phyloP scores from a whole-genome alignment of 1,140 invertebrate genomes.

The Zaprionus vittiger region DNA sequence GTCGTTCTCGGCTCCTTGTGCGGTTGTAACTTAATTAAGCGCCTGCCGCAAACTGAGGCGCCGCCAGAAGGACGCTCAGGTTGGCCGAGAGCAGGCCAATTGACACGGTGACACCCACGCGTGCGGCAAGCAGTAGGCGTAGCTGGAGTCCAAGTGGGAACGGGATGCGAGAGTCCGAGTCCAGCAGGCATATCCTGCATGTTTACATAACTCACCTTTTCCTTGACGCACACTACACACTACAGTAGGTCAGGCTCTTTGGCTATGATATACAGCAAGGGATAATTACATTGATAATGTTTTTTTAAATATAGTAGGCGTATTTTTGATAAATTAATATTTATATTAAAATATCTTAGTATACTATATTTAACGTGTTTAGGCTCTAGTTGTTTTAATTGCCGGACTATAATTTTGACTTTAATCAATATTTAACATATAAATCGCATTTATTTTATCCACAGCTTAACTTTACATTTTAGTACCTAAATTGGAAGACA shows the following conservation, averaged over 20 bases:
- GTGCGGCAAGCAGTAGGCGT: constrained; percentile 12
- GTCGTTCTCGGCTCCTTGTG: constrained; percentile 31
- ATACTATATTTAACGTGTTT: too few relatives aligned
- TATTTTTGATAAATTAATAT: neutral
- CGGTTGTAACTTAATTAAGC: constrained; percentile 77
- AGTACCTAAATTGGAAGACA: neutral
- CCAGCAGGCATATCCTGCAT: constrained; percentile 39
- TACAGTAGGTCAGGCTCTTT: neutral
- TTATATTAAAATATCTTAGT: neutral
- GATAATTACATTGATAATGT: neutral
- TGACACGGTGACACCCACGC: constrained; percentile 74
- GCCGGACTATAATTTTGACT: too few relatives aligned
- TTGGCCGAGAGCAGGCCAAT: constrained; percentile 62
- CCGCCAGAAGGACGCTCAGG: constrained; percentile 25
- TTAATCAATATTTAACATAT: too few relatives aligned
- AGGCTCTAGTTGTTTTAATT: too few relatives aligned
- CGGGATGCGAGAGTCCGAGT: constrained; percentile 4
- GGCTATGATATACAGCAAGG: neutral
- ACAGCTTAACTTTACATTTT: too few relatives aligned
- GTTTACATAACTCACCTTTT: constrained; percentile 67
- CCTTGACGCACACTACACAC: neutral
- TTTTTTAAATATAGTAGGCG: too few relatives aligned
- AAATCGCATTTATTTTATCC: too few relatives aligned
- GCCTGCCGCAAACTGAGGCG: constrained; percentile 4
- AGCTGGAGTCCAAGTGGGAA: neutral